Evolutionary conservation across 1,140 invertebrate genomes (phyloP), one percentile per base, ranked within the genome.

Genomic region (Sesamia nonagrioides): DNA sequence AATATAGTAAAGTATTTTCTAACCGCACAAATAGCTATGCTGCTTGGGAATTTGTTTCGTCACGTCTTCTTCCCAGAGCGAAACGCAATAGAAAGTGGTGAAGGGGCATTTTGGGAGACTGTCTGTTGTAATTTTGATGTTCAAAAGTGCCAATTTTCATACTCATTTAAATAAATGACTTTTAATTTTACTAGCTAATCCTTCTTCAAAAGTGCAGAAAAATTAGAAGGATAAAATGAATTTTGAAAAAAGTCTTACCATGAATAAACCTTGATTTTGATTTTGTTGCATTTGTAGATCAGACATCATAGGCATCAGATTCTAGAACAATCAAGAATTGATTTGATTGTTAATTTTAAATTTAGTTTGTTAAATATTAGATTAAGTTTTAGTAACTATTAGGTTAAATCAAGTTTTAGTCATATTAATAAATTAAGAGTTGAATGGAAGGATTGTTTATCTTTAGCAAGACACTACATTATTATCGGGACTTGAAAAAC

Each of bases 301-400:
- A 21, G 86, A 80, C 91, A 93, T 92, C 87, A 94, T 92, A 52
- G 92, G 92, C 92, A 94, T 94, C 76, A 94, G 77, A 82, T 93
- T 93, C 91, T 94, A 87, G 79, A 88, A 92, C 75, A 52, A 69
- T 77, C 40, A 68, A 68, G 15, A 50, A n/a, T 50, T 33, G 9
- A 37, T 33, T 37, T 61, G 35, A 63, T 37, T 63, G 60, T 63
- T 68, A 68, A 2, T n/a, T 50, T n/a, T n/a, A n/a, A n/a, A 50
- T 50, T 50, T 40, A 40, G 9, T 6, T 2, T 40, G 8, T n/a
- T 2, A n/a, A 50, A 5, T 50, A 6, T 50, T 50, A 50, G 6
- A 50, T n/a, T n/a, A 0, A n/a, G 15, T 13, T n/a, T 4, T 3
- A 5, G 11, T 50, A 0, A 6, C 13, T 45, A 13, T 45, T 45